Conservation (phyloP, 2,888 invertebrate genomes). For the Pyralis farinalis region DNA sequence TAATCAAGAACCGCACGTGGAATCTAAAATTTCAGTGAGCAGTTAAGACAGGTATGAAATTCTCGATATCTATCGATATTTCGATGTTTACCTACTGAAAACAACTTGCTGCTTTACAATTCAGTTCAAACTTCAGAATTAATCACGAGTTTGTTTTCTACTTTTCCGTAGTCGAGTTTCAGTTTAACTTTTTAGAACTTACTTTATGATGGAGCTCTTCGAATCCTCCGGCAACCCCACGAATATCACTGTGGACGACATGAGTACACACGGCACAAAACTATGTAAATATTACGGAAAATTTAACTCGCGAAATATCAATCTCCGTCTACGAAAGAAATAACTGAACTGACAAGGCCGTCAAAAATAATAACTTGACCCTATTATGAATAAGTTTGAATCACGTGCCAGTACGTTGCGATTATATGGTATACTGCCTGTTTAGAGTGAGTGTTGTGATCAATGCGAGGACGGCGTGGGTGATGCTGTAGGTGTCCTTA, state of each 20-base stretch:
- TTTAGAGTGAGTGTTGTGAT: constrained; percentile 43
- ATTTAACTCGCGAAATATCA: constrained; percentile 28
- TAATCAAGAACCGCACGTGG: too few species aligned
- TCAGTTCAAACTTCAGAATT: too few species aligned
- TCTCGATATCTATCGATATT: too few species aligned
- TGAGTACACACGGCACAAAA: constrained; percentile 43
- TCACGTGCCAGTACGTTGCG: constrained; percentile 50
- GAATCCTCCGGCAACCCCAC: constrained; percentile 80
- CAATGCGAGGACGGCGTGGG: constrained; percentile 59
- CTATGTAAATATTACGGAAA: constrained; percentile 32
- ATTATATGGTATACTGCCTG: constrained; percentile 49
- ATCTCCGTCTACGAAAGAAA: constrained; percentile 16
- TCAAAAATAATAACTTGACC: constrained; percentile 23
- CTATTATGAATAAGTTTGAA: constrained; percentile 17
- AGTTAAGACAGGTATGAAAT: too few species aligned
- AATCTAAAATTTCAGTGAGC: too few species aligned
- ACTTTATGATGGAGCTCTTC: constrained; percentile 83
- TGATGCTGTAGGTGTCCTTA: constrained; percentile 54
- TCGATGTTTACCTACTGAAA: too few species aligned
- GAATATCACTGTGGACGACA: constrained; percentile 84
- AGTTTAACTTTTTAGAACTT: constrained; percentile 32
- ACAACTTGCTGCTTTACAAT: too few species aligned
- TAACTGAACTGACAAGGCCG: constrained; percentile 27
- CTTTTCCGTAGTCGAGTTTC: too few species aligned
- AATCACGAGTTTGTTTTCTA: too few species aligned